These are phyloP conservation scores for Drosophila cracens DNA, from an alignment of 2,888 invertebrate genomes.

Conservation along the genomic window DNA sequence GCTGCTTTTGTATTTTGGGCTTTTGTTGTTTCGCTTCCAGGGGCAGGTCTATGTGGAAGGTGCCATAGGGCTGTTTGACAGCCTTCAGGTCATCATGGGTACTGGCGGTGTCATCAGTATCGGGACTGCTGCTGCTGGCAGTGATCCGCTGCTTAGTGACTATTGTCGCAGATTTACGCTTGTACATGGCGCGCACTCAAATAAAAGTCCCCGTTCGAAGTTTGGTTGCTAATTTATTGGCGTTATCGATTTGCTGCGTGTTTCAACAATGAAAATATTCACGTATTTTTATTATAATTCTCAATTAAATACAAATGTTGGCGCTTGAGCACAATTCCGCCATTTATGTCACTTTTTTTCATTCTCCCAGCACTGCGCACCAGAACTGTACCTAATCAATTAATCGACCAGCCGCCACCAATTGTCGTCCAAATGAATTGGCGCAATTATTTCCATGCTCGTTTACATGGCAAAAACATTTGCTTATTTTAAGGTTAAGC, in stretches of 20 bases:
- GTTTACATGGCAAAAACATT: neutral
- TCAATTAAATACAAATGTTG: constrained; percentile 80
- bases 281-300: constrained; percentile 54
- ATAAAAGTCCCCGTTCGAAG: constrained; percentile 29
- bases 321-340: constrained; percentile 82
- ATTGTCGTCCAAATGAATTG: constrained; percentile 27
- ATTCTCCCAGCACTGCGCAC: constrained; percentile 64
- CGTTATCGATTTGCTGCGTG: constrained; percentile 33
- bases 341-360: constrained; percentile 84
- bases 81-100: constrained; percentile 32
- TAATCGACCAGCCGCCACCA: constrained; percentile 44
- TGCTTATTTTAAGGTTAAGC: neutral
- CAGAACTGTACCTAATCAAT: constrained; percentile 26
- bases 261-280: constrained; percentile 35
- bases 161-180: constrained; percentile 67
- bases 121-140: constrained; percentile 47
- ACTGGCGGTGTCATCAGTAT: constrained; percentile 50
- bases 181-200: constrained; percentile 63
- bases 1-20: constrained; percentile 31
- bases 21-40: constrained; percentile 34
- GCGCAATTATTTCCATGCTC: constrained; percentile 33
- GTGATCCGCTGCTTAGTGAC: constrained; percentile 57
- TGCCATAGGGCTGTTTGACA: constrained; percentile 38
- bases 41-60: constrained; percentile 46
- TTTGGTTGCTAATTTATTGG: constrained; percentile 36